Conservation (phyloP, 1,140 invertebrate species). For the Drosophila paulistorum region DNA sequence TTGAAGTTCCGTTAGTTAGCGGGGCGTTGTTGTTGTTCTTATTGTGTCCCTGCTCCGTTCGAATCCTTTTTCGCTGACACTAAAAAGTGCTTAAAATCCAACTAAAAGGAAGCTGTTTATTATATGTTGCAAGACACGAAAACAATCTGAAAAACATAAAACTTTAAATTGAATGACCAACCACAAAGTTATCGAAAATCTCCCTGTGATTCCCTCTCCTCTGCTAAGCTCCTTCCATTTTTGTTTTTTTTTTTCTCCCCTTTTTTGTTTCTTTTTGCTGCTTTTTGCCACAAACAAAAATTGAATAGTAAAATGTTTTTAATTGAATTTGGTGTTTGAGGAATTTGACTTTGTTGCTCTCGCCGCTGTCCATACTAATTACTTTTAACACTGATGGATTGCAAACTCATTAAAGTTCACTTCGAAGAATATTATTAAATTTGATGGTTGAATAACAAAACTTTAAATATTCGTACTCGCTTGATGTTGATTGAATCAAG, state of each 20-base stretch:
- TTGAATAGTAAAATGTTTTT: constrained; percentile 29
- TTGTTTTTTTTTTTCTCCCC: not conserved
- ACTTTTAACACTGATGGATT: constrained; percentile 32
- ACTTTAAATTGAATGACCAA: constrained; percentile 52
- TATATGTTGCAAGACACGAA: constrained; percentile 46
- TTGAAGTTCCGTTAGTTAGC: constrained; percentile 56
- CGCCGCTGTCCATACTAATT: constrained; percentile 36
- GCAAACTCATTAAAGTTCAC: constrained; percentile 47
- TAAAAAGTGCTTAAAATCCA: constrained; percentile 61
- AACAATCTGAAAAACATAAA: constrained; percentile 27
- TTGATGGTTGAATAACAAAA: constrained; percentile 1
- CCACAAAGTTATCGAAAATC: not conserved
- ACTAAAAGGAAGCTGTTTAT: constrained; percentile 54
- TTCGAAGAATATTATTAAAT: constrained; percentile 46
- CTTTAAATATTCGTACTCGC: constrained; percentile 1
- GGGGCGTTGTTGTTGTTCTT: not conserved
- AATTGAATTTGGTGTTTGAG: constrained; percentile 38
- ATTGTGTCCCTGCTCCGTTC: constrained; percentile 8
- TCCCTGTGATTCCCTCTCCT: too few species aligned
- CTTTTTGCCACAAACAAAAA: constrained; percentile 11
- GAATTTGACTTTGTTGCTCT: not conserved
- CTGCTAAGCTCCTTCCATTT: too few species aligned
- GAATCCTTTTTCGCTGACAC: constrained; percentile 59
- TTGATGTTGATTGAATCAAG: constrained; percentile 44
- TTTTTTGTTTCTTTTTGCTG: not conserved